A percentile compares a stretch with the other conserved stretches of the same genome.
Conservation (phyloP, 2,113 vertebrate genomes). For the Petroica traversi region DNA sequence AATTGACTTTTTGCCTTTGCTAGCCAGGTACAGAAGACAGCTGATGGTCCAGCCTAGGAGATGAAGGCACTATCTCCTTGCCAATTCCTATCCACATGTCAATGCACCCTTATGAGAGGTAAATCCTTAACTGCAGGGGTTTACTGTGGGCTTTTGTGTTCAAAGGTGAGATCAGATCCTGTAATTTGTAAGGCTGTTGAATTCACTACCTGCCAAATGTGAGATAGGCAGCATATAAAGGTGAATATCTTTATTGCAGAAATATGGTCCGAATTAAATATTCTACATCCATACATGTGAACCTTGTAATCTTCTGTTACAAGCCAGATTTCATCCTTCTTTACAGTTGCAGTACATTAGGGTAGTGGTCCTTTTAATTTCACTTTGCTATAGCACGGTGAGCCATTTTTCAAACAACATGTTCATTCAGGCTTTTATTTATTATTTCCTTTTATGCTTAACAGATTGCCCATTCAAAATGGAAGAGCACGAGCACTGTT, state of each 20-base stretch:
- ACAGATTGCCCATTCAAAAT: conserved; percentile 55
- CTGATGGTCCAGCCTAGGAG: not conserved
- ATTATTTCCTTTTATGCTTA: conserved; percentile 68
- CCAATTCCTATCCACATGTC: not conserved
- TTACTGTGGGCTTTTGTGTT: not conserved
- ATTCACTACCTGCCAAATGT: fast-evolving
- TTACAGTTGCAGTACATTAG: not conserved
- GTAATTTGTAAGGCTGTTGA: not conserved
- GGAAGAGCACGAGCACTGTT: not conserved
- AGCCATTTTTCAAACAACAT: not conserved
- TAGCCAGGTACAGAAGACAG: not conserved
- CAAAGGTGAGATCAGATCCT: not conserved
- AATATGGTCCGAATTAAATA: not conserved
- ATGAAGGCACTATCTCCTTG: not conserved
- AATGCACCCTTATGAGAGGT: not conserved
- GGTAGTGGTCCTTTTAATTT: not conserved
- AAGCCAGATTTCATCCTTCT: not conserved
- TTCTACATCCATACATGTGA: not conserved
- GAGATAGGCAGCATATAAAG: not conserved
- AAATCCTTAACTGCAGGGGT: not conserved
- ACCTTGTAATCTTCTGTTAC: not conserved
- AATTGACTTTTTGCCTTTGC: not conserved
- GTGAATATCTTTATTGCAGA: not conserved
- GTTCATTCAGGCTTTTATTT: conserved; percentile 31
- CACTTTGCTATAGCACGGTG: not conserved